phyloP scores from a whole-genome alignment of 2,888 invertebrate genomes.

The Caenorhabditis zanzibari region DNA sequence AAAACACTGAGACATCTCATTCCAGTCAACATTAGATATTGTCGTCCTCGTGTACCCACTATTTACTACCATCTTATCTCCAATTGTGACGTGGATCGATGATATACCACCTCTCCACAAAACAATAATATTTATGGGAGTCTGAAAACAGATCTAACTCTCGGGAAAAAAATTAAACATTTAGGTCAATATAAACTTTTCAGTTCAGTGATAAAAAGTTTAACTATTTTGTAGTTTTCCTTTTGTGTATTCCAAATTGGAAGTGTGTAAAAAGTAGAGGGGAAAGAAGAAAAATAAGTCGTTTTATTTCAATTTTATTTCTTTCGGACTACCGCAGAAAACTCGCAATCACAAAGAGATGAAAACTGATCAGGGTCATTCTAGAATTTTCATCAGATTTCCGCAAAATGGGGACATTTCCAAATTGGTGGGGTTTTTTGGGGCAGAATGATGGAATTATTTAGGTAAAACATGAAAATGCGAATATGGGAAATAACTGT shows the following conservation, averaged over 20 bases:
- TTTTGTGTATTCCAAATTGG: not conserved
- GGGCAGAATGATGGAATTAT: not conserved
- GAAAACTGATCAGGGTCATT: slow-evolving; percentile 38
- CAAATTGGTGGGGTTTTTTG: not conserved
- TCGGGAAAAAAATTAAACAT: not conserved
- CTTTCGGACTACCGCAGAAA: slow-evolving; percentile 15
- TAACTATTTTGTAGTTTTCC: slow-evolving; percentile 14
- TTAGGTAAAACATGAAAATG: slow-evolving; percentile 7
- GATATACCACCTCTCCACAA: slow-evolving; percentile 2
- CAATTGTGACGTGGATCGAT: slow-evolving; percentile 26
- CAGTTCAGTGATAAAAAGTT: not conserved
- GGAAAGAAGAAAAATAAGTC: not conserved
- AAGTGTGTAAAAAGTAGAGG: slow-evolving; percentile 4
- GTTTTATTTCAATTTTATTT: slow-evolving; percentile 37
- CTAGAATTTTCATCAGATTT: slow-evolving; percentile 45
- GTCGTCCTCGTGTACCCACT: slow-evolving; percentile 13
- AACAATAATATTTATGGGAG: slow-evolving; percentile 12
- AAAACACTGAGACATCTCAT: too few species aligned
- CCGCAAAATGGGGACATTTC: slow-evolving; percentile 6
- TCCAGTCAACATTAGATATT: not conserved
- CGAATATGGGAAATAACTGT: slow-evolving; percentile 25
- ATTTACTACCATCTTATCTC: slow-evolving; percentile 27
- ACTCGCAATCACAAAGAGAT: slow-evolving; percentile 4
- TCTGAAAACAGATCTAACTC: not conserved
- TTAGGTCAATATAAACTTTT: not conserved